Base-by-base conservation (phyloP, 2,888 invertebrate species). In the Plebejus melissa region DNA sequence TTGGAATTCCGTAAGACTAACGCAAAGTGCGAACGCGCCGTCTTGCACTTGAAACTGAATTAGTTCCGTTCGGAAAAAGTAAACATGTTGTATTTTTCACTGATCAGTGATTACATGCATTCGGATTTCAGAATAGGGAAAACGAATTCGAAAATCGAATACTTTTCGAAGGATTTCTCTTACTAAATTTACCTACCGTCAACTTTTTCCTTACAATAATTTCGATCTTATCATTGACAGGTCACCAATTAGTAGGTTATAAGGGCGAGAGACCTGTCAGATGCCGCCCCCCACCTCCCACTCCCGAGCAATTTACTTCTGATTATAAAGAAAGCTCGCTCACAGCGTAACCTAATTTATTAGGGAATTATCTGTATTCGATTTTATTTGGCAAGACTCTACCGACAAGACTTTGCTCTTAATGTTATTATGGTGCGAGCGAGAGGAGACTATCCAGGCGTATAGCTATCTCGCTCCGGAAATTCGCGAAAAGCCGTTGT, bases 391-490 rank as follows among this genome's bases (percentile, higher is more conserved):
- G 65, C 32, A 65, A 65, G 65, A 22, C 32, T 65, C 65, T 65
- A 2, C 65, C 65, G 65, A 65, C 65, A 65, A 65, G 65, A 65
- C 65, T 65, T 65, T 65, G 65, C 65, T 65, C 70, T 70, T 70
- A 70, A 70, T 41, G 70, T 70, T 41, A 70, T 70, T 70, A 70
- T n/a, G 38, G 70, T 70, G 70, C n/a, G 41, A 70, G 70, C 22
- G 41, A 70, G 41, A 70, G 41, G 70, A 22, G 0, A 4, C 1
- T 13, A 65, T 22, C 22, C 58, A 0, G 58, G 58, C 9, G 65
- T 36, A 36, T 32, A 1, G 11, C 32, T 36, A 6, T 65, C 65
- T 65, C 36, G 4, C 65, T 65, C 65, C 65, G 65, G 65, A 36
- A 65, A 65, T 65, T 65, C 65, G 32, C 65, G 65, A 65, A 65